phyloP scores from a whole-genome alignment of 1,140 invertebrate species.

The Lordiphosa clarofinis region DNA sequence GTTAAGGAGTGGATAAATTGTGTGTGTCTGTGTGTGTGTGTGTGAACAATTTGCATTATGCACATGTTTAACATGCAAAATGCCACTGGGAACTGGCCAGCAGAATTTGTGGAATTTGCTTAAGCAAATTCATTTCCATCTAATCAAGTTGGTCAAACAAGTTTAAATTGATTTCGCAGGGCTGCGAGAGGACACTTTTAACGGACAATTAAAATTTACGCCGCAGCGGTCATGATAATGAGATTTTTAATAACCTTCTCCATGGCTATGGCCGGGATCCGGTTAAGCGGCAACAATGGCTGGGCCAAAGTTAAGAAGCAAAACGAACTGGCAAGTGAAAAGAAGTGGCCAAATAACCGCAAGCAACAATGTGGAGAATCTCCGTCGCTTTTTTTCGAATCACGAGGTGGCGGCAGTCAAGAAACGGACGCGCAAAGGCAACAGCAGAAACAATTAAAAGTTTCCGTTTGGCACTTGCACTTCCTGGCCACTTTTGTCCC shows the following conservation, averaged over 20 bases:
- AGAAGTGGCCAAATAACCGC: constrained; percentile 73
- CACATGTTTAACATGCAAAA: constrained; percentile 74
- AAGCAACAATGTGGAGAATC: constrained; percentile 53
- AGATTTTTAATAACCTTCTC: constrained; percentile 72
- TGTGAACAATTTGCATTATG: constrained; percentile 73
- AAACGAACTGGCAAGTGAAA: constrained; percentile 28
- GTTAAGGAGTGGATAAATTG: not conserved
- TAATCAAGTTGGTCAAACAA: constrained; percentile 76
- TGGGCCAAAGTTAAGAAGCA: constrained; percentile 52
- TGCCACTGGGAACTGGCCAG: constrained; percentile 50
- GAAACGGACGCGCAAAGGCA: constrained; percentile 67
- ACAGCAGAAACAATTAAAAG: constrained; percentile 76
- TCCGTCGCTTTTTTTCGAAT: constrained; percentile 23
- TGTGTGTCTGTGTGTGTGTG: constrained; percentile 11
- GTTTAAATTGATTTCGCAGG: constrained; percentile 71
- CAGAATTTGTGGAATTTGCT: constrained; percentile 38
- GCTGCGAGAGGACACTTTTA: constrained; percentile 58
- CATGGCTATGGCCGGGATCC: constrained; percentile 27
- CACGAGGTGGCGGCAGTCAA: constrained; percentile 17
- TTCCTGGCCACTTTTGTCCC: constrained; percentile 63
- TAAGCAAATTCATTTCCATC: constrained; percentile 75
- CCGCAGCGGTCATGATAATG: constrained; percentile 75
- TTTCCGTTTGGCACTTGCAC: constrained; percentile 73
- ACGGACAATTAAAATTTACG: constrained; percentile 77
- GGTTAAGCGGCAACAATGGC: constrained; percentile 65